A percentile compares a stretch with the other conserved stretches of the same genome.
phyloP scores from a whole-genome alignment of 1,140 invertebrate species.

The Zaprionus capensis region DNA sequence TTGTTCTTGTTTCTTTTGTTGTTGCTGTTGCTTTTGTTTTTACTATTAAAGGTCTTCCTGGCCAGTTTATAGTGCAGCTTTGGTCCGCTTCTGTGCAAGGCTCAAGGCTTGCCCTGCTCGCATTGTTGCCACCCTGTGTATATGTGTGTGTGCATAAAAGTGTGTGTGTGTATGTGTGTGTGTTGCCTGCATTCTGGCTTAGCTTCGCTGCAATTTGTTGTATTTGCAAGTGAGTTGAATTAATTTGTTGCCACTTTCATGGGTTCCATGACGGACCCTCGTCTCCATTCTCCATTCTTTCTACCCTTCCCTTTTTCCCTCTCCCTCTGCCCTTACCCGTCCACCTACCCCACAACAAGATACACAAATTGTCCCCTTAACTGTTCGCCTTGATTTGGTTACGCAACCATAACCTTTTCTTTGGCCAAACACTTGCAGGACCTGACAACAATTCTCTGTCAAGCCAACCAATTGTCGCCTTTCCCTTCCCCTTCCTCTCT shows the following conservation, averaged over 20 bases:
- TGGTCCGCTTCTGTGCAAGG: background rate
- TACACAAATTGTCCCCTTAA: background rate
- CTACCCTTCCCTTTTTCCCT: background rate
- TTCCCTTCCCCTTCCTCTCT: background rate
- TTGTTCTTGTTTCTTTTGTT: background rate
- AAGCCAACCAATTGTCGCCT: constrained; percentile 1
- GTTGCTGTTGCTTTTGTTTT: constrained; percentile 1
- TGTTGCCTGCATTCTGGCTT: constrained; percentile 6
- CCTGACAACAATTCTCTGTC: constrained; percentile 24
- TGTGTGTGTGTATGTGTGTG: background rate
- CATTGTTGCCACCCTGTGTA: background rate
- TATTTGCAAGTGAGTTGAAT: constrained; percentile 43
- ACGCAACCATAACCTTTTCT: constrained; percentile 39
- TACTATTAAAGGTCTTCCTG: constrained; percentile 18
- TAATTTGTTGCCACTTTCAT: constrained; percentile 41
- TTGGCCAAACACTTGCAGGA: constrained; percentile 9
- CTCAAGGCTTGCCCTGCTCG: constrained; percentile 1
- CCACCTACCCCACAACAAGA: no score
- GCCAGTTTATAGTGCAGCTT: constrained; percentile 4
- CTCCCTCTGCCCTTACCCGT: no score
- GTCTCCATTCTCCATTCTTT: background rate
- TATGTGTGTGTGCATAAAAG: background rate
- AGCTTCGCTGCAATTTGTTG: constrained; percentile 30
- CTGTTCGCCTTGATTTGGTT: constrained; percentile 2
- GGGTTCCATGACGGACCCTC: constrained; percentile 7